Percentiles rank a stretch among this genome's conserved stretches.
Evolutionary conservation across 2,888 invertebrate species (phyloP).

Genomic region (Xestia ashworthii): DNA sequence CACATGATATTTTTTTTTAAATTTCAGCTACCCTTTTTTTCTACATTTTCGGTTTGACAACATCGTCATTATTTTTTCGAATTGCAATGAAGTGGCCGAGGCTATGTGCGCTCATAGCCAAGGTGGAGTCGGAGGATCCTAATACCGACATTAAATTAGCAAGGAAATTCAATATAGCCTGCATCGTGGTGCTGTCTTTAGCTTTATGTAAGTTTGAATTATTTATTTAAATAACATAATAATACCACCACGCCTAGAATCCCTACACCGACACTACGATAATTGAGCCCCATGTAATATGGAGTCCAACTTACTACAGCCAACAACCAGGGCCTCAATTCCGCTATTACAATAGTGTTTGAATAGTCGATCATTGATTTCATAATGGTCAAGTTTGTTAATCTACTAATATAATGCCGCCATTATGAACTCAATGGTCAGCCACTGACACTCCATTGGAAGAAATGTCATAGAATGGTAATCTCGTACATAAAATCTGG

Average conservation of each 20-base stretch:
- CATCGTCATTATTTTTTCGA: slow-evolving; percentile 74
- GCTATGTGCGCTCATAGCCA: slow-evolving; percentile 73
- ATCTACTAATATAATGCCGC: too few species aligned
- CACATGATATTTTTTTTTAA: too few species aligned
- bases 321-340: neutral
- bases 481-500: too few species aligned
- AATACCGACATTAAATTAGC: slow-evolving; percentile 71
- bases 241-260: too few species aligned
- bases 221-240: neutral
- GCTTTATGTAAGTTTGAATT: slow-evolving; percentile 72
- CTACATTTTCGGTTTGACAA: slow-evolving; percentile 70
- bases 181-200: slow-evolving; percentile 70
- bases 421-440: too few species aligned
- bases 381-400: too few species aligned
- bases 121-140: slow-evolving; percentile 75
- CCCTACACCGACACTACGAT: too few species aligned
- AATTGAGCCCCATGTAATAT: too few species aligned
- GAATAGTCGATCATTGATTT: too few species aligned
- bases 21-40: slow-evolving; percentile 76
- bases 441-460: too few species aligned
- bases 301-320: neutral
- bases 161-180: slow-evolving; percentile 73
- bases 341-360: too few species aligned
- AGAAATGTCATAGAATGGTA: too few species aligned
- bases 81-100: slow-evolving; percentile 80